These are phyloP conservation scores for Calycopis cecrops DNA, from an alignment of 1,140 invertebrate genomes.

Conservation along the genomic window DNA sequence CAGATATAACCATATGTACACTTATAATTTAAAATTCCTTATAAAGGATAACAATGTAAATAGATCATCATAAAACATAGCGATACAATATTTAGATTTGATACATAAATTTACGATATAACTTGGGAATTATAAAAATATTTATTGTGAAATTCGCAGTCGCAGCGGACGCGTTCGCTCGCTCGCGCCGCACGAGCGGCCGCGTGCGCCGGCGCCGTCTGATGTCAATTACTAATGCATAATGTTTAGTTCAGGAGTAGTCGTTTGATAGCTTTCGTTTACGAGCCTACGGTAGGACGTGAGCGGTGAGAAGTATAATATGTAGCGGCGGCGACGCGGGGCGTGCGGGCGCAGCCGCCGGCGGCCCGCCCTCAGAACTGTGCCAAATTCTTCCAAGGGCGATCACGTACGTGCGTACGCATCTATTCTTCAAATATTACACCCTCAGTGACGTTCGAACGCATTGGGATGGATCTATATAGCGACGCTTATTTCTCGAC, in stretches of 20 bases:
- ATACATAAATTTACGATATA: conserved; percentile 52
- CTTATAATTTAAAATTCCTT: conserved; percentile 61
- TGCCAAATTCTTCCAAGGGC: too few species aligned
- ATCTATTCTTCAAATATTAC: too few species aligned
- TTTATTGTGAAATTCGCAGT: conserved; percentile 55
- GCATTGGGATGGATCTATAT: too few species aligned
- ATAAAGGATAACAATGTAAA: conserved; percentile 64
- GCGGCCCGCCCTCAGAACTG: conserved; percentile 18
- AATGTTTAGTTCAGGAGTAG: conserved; percentile 26
- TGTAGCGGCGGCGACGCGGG: conserved; percentile 36
- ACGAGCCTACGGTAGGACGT: conserved; percentile 5
- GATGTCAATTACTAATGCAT: conserved; percentile 70
- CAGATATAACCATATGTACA: conserved; percentile 61
- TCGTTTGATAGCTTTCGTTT: conserved; percentile 5
- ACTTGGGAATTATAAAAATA: conserved; percentile 58
- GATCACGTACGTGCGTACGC: too few species aligned
- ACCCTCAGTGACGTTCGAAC: too few species aligned
- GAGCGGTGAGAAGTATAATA: conserved; percentile 68
- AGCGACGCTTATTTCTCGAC: too few species aligned
- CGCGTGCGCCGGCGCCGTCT: conserved; percentile 22
- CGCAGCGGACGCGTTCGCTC: conserved; percentile 4
- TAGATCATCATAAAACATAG: conserved; percentile 61
- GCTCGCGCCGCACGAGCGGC: not conserved
- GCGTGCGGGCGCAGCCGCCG: conserved; percentile 16
- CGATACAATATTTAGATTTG: conserved; percentile 62